A percentile compares a stretch with the other conserved stretches of the same genome.
These are phyloP conservation scores for Coleophora deauratella DNA, from an alignment of 2,888 invertebrate species.

Conservation along the genomic window DNA sequence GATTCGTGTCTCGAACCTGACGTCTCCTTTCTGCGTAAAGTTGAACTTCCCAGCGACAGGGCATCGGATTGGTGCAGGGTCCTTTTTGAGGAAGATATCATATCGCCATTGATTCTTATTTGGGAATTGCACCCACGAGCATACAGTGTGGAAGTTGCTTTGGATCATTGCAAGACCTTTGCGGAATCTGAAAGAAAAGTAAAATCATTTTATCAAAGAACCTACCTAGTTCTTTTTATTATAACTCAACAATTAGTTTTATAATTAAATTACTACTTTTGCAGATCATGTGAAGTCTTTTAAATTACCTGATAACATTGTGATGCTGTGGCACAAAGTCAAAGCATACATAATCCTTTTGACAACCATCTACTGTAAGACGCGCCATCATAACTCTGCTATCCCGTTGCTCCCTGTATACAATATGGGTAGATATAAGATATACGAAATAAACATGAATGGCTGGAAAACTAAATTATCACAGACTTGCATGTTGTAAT, in stretches of 20 bases:
- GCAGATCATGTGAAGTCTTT: background rate
- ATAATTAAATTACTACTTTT: too few relatives aligned
- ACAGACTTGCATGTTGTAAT: too few relatives aligned
- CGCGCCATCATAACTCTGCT: slow-evolving; percentile 96
- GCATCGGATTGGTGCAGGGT: slow-evolving; percentile 93
- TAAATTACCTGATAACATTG: slow-evolving; percentile 82
- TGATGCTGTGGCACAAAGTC: slow-evolving; percentile 97
- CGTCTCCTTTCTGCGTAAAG: slow-evolving; percentile 93
- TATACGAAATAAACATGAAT: too few relatives aligned
- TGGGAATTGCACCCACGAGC: slow-evolving; percentile 94
- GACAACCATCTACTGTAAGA: slow-evolving; percentile 95
- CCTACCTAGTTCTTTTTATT: too few relatives aligned
- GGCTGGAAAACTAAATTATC: too few relatives aligned
- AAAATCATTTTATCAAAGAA: background rate
- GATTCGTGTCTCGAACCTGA: slow-evolving; percentile 93
- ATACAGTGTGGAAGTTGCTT: slow-evolving; percentile 93
- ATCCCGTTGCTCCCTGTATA: slow-evolving; percentile 86
- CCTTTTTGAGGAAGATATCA: slow-evolving; percentile 87
- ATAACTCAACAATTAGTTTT: too few relatives aligned
- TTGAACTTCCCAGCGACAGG: slow-evolving; percentile 98
- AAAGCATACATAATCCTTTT: slow-evolving; percentile 98
- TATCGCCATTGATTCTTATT: slow-evolving; percentile 91
- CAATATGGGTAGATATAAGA: too few relatives aligned
- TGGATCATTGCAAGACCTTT: slow-evolving; percentile 91
- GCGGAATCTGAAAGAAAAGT: slow-evolving; percentile 77